phyloP scores from a whole-genome alignment of 1,140 invertebrate genomes.

The Polypedilum pembai region DNA sequence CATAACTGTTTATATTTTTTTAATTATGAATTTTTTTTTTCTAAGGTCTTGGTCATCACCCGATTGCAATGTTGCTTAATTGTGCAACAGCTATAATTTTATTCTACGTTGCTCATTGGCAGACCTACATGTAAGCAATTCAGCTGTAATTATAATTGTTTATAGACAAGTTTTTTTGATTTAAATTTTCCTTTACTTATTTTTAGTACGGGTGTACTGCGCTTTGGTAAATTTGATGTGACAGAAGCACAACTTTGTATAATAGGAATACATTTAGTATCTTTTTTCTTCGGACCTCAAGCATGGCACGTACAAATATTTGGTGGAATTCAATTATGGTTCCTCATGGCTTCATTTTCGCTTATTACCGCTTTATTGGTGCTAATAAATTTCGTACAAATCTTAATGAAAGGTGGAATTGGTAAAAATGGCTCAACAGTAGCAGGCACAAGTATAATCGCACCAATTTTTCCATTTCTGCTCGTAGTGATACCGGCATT shows the following conservation, averaged over 20 bases:
- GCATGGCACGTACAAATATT: conserved; percentile 69
- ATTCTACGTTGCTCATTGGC: conserved; percentile 99
- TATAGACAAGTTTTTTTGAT: neutral
- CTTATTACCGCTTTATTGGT: conserved; percentile 50
- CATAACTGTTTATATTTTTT: too few relatives aligned
- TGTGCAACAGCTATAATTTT: conserved; percentile 64
- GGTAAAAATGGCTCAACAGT: conserved; percentile 93
- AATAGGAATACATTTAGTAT: conserved; percentile 80
- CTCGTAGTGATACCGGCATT: conserved; percentile 85
- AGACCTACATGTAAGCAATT: conserved; percentile 73
- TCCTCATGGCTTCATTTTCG: conserved; percentile 63
- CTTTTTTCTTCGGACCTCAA: conserved; percentile 74
- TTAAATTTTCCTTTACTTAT: neutral
- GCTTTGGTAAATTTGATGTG: conserved; percentile 93
- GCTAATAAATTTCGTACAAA: conserved; percentile 59
- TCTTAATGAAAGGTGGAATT: conserved; percentile 78
- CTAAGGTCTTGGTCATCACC: conserved; percentile 71
- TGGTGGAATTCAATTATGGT: conserved; percentile 62
- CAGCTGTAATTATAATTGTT: too few relatives aligned
- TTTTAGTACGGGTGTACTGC: conserved; percentile 66
- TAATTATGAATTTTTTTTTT: too few relatives aligned
- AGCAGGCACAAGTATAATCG: conserved; percentile 86
- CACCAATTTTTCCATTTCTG: conserved; percentile 91
- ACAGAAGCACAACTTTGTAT: conserved; percentile 96
- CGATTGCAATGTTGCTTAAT: conserved; percentile 83